phyloP scores from a whole-genome alignment of 1,140 invertebrate genomes.

The Penaeus chinensis region DNA sequence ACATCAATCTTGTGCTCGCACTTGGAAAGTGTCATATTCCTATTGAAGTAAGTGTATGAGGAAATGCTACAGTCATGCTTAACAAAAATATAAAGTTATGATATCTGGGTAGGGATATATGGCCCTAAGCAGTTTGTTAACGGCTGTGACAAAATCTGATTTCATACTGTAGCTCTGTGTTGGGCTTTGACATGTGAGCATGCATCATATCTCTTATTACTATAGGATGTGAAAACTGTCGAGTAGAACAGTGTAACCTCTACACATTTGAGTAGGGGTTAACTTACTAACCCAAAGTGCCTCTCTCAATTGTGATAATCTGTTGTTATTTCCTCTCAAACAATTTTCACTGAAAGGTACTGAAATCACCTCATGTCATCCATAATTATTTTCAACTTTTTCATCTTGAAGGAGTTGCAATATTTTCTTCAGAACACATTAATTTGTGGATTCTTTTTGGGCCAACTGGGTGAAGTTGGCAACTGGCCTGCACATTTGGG shows the following conservation, averaged over 20 bases:
- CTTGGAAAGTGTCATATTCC: slow-evolving; percentile 34
- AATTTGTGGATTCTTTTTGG: slow-evolving; percentile 34
- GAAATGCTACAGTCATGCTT: neutral
- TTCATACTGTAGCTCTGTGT: neutral
- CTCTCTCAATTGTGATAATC: slow-evolving; percentile 65
- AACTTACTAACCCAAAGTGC: slow-evolving; percentile 64
- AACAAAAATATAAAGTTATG: no score
- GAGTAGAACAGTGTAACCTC: slow-evolving; percentile 61
- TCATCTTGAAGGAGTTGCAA: slow-evolving; percentile 30
- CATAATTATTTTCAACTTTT: slow-evolving; percentile 44
- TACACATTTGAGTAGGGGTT: slow-evolving; percentile 64
- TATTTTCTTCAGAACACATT: slow-evolving; percentile 33
- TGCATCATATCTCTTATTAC: slow-evolving; percentile 11
- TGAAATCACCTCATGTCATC: slow-evolving; percentile 51
- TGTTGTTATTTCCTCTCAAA: slow-evolving; percentile 63
- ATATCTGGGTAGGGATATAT: no score
- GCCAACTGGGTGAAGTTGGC: slow-evolving; percentile 36
- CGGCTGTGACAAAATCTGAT: neutral
- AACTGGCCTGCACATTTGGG: slow-evolving; percentile 42
- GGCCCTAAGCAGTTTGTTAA: neutral
- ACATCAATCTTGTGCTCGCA: slow-evolving; percentile 36
- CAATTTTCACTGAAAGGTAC: slow-evolving; percentile 48
- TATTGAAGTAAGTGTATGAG: slow-evolving; percentile 12
- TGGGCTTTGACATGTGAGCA: neutral
- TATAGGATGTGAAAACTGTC: slow-evolving; percentile 43